Conservation (phyloP, 2,797 vertebrate species). For the Phyllotis vaccarum region DNA sequence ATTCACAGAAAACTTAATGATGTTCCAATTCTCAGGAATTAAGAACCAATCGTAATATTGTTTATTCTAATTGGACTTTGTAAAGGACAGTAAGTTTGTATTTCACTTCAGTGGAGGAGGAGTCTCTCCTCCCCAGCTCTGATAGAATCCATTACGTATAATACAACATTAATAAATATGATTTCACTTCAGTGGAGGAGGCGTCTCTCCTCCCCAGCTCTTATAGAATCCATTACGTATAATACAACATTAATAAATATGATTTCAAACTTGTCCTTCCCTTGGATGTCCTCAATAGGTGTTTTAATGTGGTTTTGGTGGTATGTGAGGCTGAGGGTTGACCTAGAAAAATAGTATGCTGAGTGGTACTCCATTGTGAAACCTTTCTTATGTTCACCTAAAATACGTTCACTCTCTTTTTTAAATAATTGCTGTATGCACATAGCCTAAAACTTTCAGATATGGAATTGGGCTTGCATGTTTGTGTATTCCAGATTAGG, state of each 20-base stretch:
- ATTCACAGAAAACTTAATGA: conserved; percentile 81
- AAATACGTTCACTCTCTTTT: neutral
- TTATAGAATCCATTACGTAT: conserved; percentile 84
- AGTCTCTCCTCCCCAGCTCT: conserved; percentile 56
- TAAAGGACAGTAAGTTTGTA: conserved; percentile 86
- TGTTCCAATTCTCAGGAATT: conserved; percentile 90
- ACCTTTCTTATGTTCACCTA: neutral
- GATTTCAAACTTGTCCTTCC: conserved; percentile 83
- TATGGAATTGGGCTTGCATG: neutral
- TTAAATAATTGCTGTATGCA: neutral
- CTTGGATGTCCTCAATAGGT: conserved; percentile 64
- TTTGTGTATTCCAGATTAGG: neutral
- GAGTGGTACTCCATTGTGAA: neutral
- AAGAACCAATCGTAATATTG: conserved; percentile 87
- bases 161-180: conserved; percentile 87
- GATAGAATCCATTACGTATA: conserved; percentile 84
- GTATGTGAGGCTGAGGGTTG: neutral
- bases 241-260: conserved; percentile 87
- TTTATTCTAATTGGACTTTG: conserved; percentile 84
- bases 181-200: conserved; percentile 80
- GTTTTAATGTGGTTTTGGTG: too few relatives aligned
- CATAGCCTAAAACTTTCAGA: neutral
- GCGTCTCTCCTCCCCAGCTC: conserved; percentile 35
- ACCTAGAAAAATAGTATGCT: too few relatives aligned
- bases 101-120: conserved; percentile 77